Evolutionary conservation across 2,113 vertebrate species (phyloP), one percentile per base, ranked within the genome.

Genomic region (Perca flavescens): DNA sequence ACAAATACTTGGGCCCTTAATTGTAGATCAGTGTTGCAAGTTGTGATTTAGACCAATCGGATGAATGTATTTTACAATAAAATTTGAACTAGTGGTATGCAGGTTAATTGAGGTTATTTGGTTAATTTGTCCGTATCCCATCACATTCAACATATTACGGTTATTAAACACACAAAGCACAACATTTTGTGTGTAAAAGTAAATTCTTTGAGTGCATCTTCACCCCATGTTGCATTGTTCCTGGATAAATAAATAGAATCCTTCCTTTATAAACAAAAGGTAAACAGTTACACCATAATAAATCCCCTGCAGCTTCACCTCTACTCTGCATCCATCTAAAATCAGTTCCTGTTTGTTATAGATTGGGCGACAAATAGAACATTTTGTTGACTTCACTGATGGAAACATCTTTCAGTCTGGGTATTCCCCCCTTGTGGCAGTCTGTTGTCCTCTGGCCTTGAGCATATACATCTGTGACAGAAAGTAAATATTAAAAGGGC

Each of bases 321-420:
- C 11, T 10, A 0, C n/a, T 60, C 6, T 61, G 5, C 21, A 47
- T 31, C 31, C 19, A 31, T 22, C 15, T 19, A 36, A 40, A 64
- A 50, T 78, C 15, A 54, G 21, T 49, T 50, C 77, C 15, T 58
- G 19, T 46, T 64, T 71, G 56, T 81, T 34, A 85, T 31, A 40
- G 54, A 36, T 86, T 75, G 4, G 88, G 79, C 6, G 92, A 83
- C 63, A 97, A 93, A 88, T 96, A 98, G 21, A 98, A 97, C 91
- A 96, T 96, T 56, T 90, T 95, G 91, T 97, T 99, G 52, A 98
- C 96, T 85, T 99, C 96, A 83, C 96, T 97, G 69, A 98, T 96
- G 63, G 97, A 92, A 83, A 98, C 81, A 60, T 99, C 98, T 83
- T 93, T 94, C 28, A 99, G 76, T 2, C 95, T 93, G 57, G 97